Evolutionary conservation across 2,113 vertebrate species (phyloP).

Genomic region (Apodemus speciosus): DNA sequence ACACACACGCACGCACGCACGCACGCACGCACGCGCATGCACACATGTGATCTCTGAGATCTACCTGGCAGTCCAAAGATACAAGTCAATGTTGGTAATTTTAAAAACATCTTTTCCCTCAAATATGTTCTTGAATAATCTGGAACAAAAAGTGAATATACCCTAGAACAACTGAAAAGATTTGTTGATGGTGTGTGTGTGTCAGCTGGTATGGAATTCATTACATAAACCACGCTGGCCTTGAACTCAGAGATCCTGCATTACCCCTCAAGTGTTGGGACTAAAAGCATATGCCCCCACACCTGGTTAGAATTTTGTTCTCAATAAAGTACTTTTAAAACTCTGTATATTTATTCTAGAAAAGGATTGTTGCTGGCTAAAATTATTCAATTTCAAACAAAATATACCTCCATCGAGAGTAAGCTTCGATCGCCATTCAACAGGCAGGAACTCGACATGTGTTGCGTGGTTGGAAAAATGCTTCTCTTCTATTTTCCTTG

Average conservation of each 20-base stretch:
- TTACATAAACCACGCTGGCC: no score
- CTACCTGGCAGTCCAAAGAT: neutral
- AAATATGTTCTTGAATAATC: slow-evolving; percentile 61
- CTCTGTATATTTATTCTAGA: neutral
- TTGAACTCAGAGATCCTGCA: neutral
- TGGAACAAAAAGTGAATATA: slow-evolving; percentile 31
- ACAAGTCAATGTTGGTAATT: slow-evolving; percentile 1
- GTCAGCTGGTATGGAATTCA: neutral
- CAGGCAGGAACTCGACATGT: slow-evolving; percentile 97
- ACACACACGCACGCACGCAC: neutral
- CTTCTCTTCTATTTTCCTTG: slow-evolving; percentile 96
- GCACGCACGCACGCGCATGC: neutral
- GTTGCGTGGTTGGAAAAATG: slow-evolving; percentile 94
- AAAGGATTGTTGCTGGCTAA: neutral
- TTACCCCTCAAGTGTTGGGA: neutral
- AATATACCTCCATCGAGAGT: slow-evolving; percentile 95
- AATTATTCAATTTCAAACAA: slow-evolving; percentile 51
- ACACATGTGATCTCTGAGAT: neutral
- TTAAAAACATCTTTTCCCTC: neutral
- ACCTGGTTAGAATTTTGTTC: neutral
- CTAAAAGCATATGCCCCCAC: neutral
- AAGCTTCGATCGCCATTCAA: slow-evolving; percentile 98
- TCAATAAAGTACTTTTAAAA: neutral
- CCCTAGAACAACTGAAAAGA: slow-evolving; percentile 30
- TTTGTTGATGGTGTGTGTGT: neutral